Evolutionary conservation across 2,113 vertebrate species (phyloP), one percentile per base, ranked within the genome.

Genomic region (Psilopsiagon aymara): DNA sequence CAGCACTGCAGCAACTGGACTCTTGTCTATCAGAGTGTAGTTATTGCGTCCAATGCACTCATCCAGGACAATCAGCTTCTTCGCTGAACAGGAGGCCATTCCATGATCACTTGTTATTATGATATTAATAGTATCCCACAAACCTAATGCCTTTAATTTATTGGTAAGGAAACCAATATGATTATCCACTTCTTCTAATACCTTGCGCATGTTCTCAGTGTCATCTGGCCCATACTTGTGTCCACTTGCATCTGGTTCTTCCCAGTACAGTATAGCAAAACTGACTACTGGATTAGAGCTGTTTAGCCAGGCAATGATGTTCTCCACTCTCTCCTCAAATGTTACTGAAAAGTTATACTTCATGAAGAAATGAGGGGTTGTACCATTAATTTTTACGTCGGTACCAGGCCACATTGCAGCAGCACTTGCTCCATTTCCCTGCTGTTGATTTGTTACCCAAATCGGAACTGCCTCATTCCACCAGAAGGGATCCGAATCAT

Each of bases 21-120:
- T 98, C 18, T 44, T 85, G 95, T 99, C 99, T 95, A 99, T 97
- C 64, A 99, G 86, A 2, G 83, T 98, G 82, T 99, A 99, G 90
- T 96, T 96, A 37, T 91, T 86, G 2, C 67, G 96, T 55, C 95
- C 73, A 9, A 99, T 92, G 96, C 99, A 99, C 2, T 10, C 0
- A 74, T 99, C 98, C 97, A 99, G 96, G 31, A 71, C 35, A 77
- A 99, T 99, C 90, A 99, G 74, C 88, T 97, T 98, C 4, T 99
- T 75, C 21, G 96, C 12, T 15, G 99, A 99, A 69, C 99, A 99
- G 93, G 99, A 98, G 20, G 98, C 88, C 99, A 99, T 99, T n/a
- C 99, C 99, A 27, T 99, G 99, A 95, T 99, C 99, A 28, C 99
- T 99, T 51, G 99, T 99, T 82, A 99, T 97, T 8, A 99, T 96